phyloP scores from a whole-genome alignment of 1,140 invertebrate species.

The Brachionus koreanus region DNA sequence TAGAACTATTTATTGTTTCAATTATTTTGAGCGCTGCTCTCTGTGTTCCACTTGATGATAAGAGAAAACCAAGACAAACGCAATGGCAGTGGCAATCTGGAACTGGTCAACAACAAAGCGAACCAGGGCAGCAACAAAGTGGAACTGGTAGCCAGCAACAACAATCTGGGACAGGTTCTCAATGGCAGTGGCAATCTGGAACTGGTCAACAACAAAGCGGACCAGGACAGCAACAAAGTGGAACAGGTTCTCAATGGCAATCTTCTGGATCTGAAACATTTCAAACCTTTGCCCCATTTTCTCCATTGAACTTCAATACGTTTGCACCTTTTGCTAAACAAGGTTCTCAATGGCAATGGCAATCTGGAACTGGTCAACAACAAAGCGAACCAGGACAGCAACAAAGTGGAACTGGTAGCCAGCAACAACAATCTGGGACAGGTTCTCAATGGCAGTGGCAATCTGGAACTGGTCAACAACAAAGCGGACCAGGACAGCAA shows the following conservation, averaged over 20 bases:
- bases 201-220: not conserved
- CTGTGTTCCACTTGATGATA: not conserved
- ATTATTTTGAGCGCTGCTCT: not conserved
- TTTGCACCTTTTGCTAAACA: not conserved
- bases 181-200: not conserved
- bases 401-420: not conserved
- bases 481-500: not conserved
- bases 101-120: not conserved
- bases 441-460: not conserved
- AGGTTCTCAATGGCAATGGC: conserved; percentile 5
- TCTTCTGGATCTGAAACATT: not conserved
- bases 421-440: not conserved
- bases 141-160: conserved; percentile 6
- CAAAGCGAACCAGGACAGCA: not conserved
- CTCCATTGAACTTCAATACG: not conserved
- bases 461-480: not conserved
- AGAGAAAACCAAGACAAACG: not conserved
- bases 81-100: conserved; percentile 18
- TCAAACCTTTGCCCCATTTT: not conserved
- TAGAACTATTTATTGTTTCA: not conserved
- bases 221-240: not conserved
- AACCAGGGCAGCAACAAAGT: not conserved
- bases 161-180: not conserved
- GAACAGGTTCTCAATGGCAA: not conserved
- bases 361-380: not conserved